Evolutionary conservation across 2,113 vertebrate species (phyloP).

Genomic region (Entelurus aequoreus): DNA sequence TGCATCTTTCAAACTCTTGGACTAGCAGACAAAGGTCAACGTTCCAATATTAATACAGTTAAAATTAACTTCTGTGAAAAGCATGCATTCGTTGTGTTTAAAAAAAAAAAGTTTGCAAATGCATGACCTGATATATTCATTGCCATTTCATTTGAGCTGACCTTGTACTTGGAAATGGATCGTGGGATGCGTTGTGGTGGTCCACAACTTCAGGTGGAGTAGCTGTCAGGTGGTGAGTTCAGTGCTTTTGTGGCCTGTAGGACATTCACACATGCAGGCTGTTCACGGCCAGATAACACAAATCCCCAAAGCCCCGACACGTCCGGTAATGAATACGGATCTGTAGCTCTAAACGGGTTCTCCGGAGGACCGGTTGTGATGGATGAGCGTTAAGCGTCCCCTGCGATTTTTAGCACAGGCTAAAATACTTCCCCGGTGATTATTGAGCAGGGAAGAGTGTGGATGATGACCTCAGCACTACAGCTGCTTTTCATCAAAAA

Average conservation of each 20-base stretch:
- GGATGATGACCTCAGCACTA: constrained; percentile 55
- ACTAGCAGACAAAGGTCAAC: too few species aligned
- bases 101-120: too few species aligned
- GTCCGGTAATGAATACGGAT: constrained; percentile 54
- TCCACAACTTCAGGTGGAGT: neutral
- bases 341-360: constrained; percentile 44
- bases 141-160: too few species aligned
- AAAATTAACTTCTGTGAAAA: too few species aligned
- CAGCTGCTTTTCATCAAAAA: constrained; percentile 43
- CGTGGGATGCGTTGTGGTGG: neutral
- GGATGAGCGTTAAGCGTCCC: constrained; percentile 29
- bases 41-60: too few species aligned
- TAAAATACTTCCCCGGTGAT: constrained; percentile 40
- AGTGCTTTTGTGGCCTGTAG: constrained; percentile 3
- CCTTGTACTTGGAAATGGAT: too few species aligned
- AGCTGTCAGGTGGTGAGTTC: neutral
- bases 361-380: constrained; percentile 34
- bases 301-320: constrained; percentile 42
- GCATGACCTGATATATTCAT: too few species aligned
- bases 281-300: constrained; percentile 8
- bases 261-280: constrained; percentile 1
- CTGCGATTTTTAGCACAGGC: constrained; percentile 29
- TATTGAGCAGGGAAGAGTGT: constrained; percentile 32
- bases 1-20: too few species aligned
- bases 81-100: too few species aligned